Evolutionary conservation across 2,888 invertebrate species (phyloP), one percentile per base, ranked within the genome.

Genomic region (Pandemis heparana): DNA sequence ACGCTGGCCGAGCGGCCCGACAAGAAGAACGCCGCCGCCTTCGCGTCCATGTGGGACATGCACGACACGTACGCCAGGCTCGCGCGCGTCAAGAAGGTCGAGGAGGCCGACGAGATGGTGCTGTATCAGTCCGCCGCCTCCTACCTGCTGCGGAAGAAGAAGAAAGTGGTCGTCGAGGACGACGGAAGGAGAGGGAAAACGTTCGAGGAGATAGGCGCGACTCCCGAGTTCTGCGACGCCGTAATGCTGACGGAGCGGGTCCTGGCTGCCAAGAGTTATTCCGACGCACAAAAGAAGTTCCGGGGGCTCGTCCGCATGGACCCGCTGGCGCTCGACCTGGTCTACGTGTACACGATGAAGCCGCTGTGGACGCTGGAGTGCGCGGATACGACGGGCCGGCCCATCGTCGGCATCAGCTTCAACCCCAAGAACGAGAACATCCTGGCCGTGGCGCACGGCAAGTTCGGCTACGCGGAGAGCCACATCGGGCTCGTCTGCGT

Each of bases 1-100:
- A 96, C 96, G 0, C 94, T 96, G 43, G 95, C 96, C 0, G 92
- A 93, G 1, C 89, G 94, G 38, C 94, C 95, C 0, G 88, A 91
- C 70, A 95, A 95, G 71, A 93, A 89, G 69, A 95, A 96, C 80
- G 94, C 94, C 4, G 92, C 93, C 1, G 95, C 96, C 0, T 97
- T 96, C 83, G 97, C 97, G 0, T 97, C 97, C 0, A 94, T 96
- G 82, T 97, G 97, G 95, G 97, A 97, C 79, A 97, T 97, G 96
- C 96, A 96, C 80, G 97, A 97, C 82, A 96, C 96, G 0, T 97
- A 96, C 79, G 91, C 92, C 7, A 89, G 89, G 64, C 80, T 95
- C 43, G 91, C 92, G n/a, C 81, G 75, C 77, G 83, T 5, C 81
- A 78, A 60, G 78, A 80, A 23, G 1, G 80, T 81, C n/a, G 88